A percentile compares a stretch with the other conserved stretches of the same genome.
Conservation (phyloP, 2,888 invertebrate species). For the Tanypteryx hageni region DNA sequence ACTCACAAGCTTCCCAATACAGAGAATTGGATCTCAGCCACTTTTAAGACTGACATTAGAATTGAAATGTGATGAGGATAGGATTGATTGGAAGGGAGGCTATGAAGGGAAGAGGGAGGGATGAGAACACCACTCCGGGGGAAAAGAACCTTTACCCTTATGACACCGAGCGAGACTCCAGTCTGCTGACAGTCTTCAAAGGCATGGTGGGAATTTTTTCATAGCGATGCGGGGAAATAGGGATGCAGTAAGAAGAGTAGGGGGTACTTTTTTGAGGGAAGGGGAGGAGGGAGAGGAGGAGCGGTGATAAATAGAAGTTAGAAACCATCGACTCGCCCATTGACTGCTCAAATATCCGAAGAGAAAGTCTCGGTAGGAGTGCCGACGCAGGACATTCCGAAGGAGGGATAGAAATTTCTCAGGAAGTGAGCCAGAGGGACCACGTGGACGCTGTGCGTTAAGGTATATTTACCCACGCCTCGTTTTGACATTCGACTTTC, state of each 20-base stretch:
- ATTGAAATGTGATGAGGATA: not conserved
- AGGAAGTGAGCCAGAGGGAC: no score
- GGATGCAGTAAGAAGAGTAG: not conserved
- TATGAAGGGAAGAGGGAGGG: no score
- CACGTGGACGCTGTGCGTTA: no score
- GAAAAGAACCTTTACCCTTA: not conserved
- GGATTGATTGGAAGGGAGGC: constrained; percentile 3
- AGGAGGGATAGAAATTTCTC: no score
- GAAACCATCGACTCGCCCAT: not conserved
- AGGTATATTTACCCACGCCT: no score
- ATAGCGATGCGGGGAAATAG: not conserved
- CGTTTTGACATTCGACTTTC: no score
- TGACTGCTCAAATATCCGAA: not conserved
- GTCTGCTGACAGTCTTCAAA: not conserved
- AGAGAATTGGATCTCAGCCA: no score
- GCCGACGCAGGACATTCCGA: no score
- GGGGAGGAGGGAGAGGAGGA: not conserved
- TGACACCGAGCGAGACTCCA: not conserved
- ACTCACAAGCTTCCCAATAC: no score
- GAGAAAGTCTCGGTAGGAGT: no score
- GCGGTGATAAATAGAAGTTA: not conserved
- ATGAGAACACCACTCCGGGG: not conserved
- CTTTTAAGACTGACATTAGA: not conserved
- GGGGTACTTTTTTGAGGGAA: not conserved
- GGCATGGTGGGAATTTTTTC: not conserved